Evolutionary conservation across 2,797 vertebrate genomes (phyloP), one percentile per base, ranked within the genome.

Genomic region (Arrhamphus sclerolepis): DNA sequence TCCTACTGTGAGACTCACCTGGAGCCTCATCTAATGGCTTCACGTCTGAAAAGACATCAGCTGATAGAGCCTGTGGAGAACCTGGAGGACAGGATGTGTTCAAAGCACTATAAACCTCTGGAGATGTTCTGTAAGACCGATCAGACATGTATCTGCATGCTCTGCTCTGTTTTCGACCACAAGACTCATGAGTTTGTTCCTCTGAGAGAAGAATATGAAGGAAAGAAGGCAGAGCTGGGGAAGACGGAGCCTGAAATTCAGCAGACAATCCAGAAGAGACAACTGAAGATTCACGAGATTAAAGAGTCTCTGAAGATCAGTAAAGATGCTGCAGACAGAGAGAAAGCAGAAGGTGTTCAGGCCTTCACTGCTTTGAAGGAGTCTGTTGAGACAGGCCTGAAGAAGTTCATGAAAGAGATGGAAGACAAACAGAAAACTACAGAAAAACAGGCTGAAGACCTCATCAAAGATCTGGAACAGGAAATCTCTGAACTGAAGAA

Each of bases 1-100:
- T 55, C 52, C 18, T 44, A 56, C 54, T 56, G 54, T 5, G 54
- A 44, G 28, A 56, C 13, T 20, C 40, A 44, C 54, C 54, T 56
- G 8, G 19, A 44, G 24, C 54, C 26, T 56, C 41, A 56, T 16
- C 24, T 43, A 13, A 56, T 14, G 1, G 14, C 26, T 17, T 7
- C 7, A 10, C n/a, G 54, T 8, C 41, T 56, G 26, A 44, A 28
- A 18, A 56, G 22, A 29, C 54, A 56, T 20, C 24, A 56, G 41
- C 18, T 56, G 26, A 1, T 43, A 0, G 54, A 56, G 18, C 41
- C 54, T 17, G 54, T 56, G 54, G 26, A 56, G 28, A 60, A 56
- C 56, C 50, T 56, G 14, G 41, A 56, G n/a, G 41, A 19, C 24
- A 56, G 54, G 24, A 44, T 56, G 3, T 56, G 41, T 28, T 13